Base-by-base conservation (phyloP, 2,113 vertebrate species). In the Turdus rufiventris region DNA sequence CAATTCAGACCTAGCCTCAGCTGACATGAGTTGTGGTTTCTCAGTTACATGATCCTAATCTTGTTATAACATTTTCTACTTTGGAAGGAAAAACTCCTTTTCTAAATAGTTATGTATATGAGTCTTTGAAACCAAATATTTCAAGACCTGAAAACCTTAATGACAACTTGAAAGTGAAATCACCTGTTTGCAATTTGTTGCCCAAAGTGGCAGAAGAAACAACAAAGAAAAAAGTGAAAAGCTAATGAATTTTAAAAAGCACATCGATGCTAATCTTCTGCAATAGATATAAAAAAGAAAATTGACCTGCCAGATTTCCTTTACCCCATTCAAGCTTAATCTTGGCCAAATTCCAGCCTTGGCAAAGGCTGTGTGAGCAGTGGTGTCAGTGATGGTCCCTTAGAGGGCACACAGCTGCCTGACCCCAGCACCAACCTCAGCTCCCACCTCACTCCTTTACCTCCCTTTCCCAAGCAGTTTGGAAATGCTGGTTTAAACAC, bases 361-460 rank as follows among this genome's bases (percentile, higher is more conserved):
- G 47, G 31, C 28, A 34, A 83, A 67, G 53, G 28, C 38, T 71
- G 36, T 2, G 6, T 31, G 45, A 85, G 28, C 4, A 12, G 2
- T 45, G 38, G 24, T 56, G 31, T 8, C 31, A 47, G 33, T 2
- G 56, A 42, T 3, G 17, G 36, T 28, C 26, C 56, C 40, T n/a
- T 3, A 5, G 0, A 12, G 48, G 58, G 38, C 20, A 3, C 16
- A 3, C 0, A 0, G 57, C 29, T 43, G 43, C 48, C 58, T 5
- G 5, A 18, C 4, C n/a, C 36, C 57, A 19, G 36, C 51, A 43
- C 10, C 7, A 0, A 24, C 19, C 53, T 26, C 68, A 6, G 8
- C 72, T 57, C 72, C 34, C 50, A 14, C n/a, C 85, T 62, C 3
- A 1, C 28, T 17, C 67, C 26, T 26, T 34, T 2, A 20, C 38